These are phyloP conservation scores for Hycleus phaleratus DNA, from an alignment of 1,140 invertebrate genomes.

Conservation along the genomic window DNA sequence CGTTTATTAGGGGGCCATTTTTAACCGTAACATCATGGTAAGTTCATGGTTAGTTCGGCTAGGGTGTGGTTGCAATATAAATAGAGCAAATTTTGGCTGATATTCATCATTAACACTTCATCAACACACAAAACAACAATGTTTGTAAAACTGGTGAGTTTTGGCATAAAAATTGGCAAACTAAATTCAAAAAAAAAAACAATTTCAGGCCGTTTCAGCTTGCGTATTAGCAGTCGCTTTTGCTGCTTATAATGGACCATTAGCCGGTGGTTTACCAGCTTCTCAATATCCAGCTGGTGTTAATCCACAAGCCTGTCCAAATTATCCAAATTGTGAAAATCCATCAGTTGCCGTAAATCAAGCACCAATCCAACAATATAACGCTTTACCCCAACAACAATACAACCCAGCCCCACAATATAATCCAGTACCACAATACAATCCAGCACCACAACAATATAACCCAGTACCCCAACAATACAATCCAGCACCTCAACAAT, in stretches of 20 bases:
- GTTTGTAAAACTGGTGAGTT: conserved; percentile 41
- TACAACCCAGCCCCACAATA: conserved; percentile 14
- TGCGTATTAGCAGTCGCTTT: conserved; percentile 25
- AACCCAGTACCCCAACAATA: conserved; percentile 23
- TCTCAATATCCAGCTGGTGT: conserved; percentile 38
- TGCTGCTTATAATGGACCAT: conserved; percentile 31
- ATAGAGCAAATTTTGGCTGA: too few relatives aligned
- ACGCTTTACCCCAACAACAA: conserved; percentile 16
- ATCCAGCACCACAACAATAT: conserved; percentile 25
- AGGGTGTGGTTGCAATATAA: too few relatives aligned
- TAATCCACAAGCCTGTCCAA: conserved; percentile 37
- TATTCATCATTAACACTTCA: too few relatives aligned
- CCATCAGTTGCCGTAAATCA: conserved; percentile 33
- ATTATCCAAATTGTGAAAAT: conserved; percentile 38
- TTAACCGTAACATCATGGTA: too few relatives aligned
- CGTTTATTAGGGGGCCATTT: too few relatives aligned
- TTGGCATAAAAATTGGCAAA: background rate
- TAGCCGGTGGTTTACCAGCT: conserved; percentile 36
- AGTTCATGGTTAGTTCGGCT: too few relatives aligned
- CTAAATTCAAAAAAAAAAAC: background rate
- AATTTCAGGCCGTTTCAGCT: conserved; percentile 31
- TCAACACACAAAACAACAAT: conserved; percentile 29
- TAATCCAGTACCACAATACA: conserved; percentile 17
- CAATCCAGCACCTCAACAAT: conserved; percentile 4
- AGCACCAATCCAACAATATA: conserved; percentile 19